A percentile compares a stretch with the other conserved stretches of the same genome.
Evolutionary conservation across 2,888 invertebrate genomes (phyloP).

Genomic region (Troglohyphantes excavatus): DNA sequence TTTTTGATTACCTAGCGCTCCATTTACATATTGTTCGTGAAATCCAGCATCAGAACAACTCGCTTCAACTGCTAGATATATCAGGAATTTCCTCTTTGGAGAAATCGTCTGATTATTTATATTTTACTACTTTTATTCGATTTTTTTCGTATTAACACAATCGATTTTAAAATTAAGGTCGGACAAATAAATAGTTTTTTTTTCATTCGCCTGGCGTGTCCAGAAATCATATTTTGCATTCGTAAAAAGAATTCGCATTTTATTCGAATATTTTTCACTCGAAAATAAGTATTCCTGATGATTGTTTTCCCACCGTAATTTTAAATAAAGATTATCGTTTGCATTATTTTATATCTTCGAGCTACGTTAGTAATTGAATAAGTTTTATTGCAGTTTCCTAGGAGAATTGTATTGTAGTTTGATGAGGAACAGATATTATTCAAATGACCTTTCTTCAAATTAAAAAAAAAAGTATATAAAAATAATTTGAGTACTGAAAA

Average conservation of each 20-base stretch:
- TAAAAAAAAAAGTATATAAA: no score
- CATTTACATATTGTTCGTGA: slow-evolving; percentile 61
- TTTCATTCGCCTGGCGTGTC: slow-evolving; percentile 6
- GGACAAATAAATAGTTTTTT: slow-evolving; percentile 50
- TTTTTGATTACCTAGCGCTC: slow-evolving; percentile 69
- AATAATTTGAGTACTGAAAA: no score
- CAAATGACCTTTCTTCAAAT: no score
- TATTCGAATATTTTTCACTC: background rate
- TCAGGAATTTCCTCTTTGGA: slow-evolving; percentile 28
- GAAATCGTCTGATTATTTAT: slow-evolving; percentile 36
- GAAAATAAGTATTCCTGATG: slow-evolving; percentile 8
- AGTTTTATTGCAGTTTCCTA: background rate
- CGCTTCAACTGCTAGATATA: background rate
- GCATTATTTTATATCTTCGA: background rate
- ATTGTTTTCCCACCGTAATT: background rate
- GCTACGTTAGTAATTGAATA: background rate
- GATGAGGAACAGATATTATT: no score
- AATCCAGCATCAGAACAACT: slow-evolving; percentile 42
- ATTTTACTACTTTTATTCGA: background rate
- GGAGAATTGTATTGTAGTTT: no score
- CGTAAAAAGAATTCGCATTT: background rate
- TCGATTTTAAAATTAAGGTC: slow-evolving; percentile 74
- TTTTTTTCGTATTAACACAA: slow-evolving; percentile 52
- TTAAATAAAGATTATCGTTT: slow-evolving; percentile 18
- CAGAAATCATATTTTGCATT: slow-evolving; percentile 12